Evolutionary conservation across 2,888 invertebrate species (phyloP).

Genomic region (Tiphia femorata): DNA sequence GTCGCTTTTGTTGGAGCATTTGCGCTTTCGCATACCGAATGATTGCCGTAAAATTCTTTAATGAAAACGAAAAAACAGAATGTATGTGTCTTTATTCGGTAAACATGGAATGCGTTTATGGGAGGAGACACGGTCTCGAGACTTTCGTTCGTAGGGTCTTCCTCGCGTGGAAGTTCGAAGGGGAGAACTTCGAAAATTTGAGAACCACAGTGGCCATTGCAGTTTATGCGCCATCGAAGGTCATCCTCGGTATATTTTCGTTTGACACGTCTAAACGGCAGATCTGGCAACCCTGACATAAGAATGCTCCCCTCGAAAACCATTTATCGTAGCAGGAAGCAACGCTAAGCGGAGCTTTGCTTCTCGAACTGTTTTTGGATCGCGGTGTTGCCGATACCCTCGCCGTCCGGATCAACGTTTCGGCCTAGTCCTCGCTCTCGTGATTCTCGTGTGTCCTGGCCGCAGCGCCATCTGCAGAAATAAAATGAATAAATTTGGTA

Average conservation of each 20-base stretch:
- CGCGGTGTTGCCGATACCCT: slow-evolving; percentile 52
- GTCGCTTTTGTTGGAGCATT: too few relatives aligned
- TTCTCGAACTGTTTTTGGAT: slow-evolving; percentile 66
- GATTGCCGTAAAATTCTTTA: too few relatives aligned
- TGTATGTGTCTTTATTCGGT: too few relatives aligned
- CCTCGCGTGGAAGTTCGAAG: too few relatives aligned
- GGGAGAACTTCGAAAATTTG: too few relatives aligned
- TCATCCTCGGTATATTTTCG: slow-evolving; percentile 27
- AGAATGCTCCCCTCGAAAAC: slow-evolving; percentile 54
- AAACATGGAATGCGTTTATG: too few relatives aligned
- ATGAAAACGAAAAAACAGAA: too few relatives aligned
- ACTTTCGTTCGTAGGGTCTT: too few relatives aligned
- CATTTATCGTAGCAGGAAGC: slow-evolving; percentile 59
- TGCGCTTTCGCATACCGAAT: too few relatives aligned
- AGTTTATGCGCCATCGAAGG: slow-evolving; percentile 15
- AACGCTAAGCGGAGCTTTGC: slow-evolving; percentile 40
- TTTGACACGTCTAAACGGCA: slow-evolving; percentile 17
- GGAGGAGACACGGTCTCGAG: too few relatives aligned
- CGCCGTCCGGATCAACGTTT: slow-evolving; percentile 16
- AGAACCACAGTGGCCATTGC: too few relatives aligned
- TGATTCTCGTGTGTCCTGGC: slow-evolving; percentile 71
- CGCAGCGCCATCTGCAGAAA: slow-evolving; percentile 81
- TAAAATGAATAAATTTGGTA: slow-evolving; percentile 80
- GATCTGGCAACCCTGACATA: slow-evolving; percentile 57
- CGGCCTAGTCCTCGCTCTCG: slow-evolving; percentile 59